Conservation (phyloP, 2,797 vertebrate species). For the Graptemys geographica region DNA sequence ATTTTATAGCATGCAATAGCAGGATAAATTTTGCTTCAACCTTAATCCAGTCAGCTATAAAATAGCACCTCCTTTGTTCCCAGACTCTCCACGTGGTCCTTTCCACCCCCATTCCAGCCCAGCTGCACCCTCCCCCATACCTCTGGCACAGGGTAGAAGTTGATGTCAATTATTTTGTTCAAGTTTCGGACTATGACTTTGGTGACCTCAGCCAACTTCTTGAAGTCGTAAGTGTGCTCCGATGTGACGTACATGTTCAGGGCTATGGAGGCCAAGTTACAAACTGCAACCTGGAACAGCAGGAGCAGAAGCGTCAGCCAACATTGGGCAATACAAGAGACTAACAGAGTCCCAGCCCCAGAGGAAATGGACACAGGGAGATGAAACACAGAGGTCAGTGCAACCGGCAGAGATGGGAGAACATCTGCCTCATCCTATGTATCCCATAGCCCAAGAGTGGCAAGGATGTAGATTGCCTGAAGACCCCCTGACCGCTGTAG, state of each 20-base stretch:
- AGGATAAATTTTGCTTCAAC: not conserved
- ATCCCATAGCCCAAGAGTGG: rapidly evolving
- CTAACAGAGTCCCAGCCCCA: not conserved
- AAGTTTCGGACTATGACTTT: slow-evolving; percentile 94
- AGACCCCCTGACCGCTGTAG: not conserved
- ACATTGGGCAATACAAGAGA: rapidly evolving
- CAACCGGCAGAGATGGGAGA: not conserved
- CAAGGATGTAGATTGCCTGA: not conserved
- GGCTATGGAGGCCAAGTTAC: slow-evolving; percentile 96
- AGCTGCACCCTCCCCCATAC: slow-evolving; percentile 62
- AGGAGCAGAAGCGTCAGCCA: rapidly evolving
- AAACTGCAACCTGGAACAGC: slow-evolving; percentile 87
- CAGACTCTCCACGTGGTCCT: rapidly evolving
- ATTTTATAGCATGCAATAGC: rapidly evolving
- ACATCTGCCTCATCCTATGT: rapidly evolving
- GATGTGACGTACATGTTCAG: slow-evolving; percentile 97
- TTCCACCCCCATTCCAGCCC: rapidly evolving
- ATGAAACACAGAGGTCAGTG: rapidly evolving
- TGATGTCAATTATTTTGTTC: slow-evolving; percentile 98
- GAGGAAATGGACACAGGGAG: rapidly evolving
- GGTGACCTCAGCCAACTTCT: slow-evolving; percentile 91
- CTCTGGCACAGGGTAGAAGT: slow-evolving; percentile 94
- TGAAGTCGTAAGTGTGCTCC: slow-evolving; percentile 91
- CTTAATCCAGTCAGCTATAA: not conserved
- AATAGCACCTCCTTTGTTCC: not conserved